Evolutionary conservation across 2,888 invertebrate genomes (phyloP).

Genomic region (Amphimallon solstitiale): DNA sequence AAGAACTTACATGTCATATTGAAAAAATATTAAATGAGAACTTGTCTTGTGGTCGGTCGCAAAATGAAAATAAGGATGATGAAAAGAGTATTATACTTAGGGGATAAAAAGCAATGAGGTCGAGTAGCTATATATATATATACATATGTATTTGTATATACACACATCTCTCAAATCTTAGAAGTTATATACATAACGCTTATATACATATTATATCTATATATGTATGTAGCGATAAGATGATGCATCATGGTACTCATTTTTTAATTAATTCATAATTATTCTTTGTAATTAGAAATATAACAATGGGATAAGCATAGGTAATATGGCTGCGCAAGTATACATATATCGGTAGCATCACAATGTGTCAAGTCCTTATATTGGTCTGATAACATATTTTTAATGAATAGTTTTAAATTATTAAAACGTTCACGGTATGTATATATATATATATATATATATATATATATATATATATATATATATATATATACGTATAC

Average conservation of each 20-base stretch:
- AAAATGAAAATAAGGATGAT: constrained; percentile 21
- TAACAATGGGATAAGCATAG: constrained; percentile 39
- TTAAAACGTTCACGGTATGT: neutral
- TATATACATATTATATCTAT: neutral
- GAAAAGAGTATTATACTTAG: constrained; percentile 9
- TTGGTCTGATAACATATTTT: constrained; percentile 22
- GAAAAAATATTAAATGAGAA: constrained; percentile 20
- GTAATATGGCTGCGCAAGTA: neutral
- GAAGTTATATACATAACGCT: neutral
- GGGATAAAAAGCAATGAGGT: constrained; percentile 8
- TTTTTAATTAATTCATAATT: constrained; percentile 46
- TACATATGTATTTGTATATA: neutral
- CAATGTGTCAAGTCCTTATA: constrained; percentile 10
- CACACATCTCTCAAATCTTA: neutral
- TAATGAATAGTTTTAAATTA: constrained; percentile 24
- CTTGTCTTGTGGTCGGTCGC: constrained; percentile 6
- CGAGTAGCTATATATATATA: neutral
- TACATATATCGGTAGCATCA: constrained; percentile 9
- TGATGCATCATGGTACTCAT: constrained; percentile 27
- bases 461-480: neutral
- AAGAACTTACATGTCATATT: constrained; percentile 21
- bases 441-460: too few relatives aligned
- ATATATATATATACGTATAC: too few relatives aligned
- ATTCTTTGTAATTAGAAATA: constrained; percentile 46
- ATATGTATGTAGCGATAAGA: neutral